Conservation (phyloP, 2,888 invertebrate species). For the Epirrhoe tristata region DNA sequence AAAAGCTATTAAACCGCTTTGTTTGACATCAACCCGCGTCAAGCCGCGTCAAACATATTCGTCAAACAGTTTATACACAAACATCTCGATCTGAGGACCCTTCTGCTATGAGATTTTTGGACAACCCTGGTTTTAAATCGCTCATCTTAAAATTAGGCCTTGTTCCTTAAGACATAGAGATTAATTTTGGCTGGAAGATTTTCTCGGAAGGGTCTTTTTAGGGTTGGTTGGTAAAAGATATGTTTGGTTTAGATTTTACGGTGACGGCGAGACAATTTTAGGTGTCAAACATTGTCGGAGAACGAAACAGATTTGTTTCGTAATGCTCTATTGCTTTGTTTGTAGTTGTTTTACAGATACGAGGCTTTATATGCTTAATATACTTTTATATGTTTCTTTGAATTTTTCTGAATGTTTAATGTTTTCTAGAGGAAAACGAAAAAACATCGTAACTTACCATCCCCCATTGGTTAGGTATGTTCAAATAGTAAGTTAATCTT, state of each 20-base stretch:
- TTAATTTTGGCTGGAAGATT: conserved; percentile 16
- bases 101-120: conserved; percentile 57
- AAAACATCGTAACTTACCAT: not conserved
- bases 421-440: not conserved
- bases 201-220: conserved; percentile 16
- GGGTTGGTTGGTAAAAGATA: conserved; percentile 48
- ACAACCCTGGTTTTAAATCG: conserved; percentile 24
- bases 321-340: conserved; percentile 8
- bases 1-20: conserved; percentile 53
- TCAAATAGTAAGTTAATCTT: too few relatives aligned
- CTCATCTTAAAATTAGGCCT: conserved; percentile 10
- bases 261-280: conserved; percentile 59
- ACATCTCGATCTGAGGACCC: conserved; percentile 59
- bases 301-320: conserved; percentile 31
- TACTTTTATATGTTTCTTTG: not conserved
- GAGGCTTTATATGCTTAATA: not conserved
- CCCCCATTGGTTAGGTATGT: too few relatives aligned
- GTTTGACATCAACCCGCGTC: conserved; percentile 50
- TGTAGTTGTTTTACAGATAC: not conserved
- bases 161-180: conserved; percentile 36
- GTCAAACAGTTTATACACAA: conserved; percentile 65
- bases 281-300: conserved; percentile 52
- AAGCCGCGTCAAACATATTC: conserved; percentile 54
- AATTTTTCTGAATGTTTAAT: not conserved
- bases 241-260: conserved; percentile 64